Evolutionary conservation across 30 jellyfish, hydroid and myxozoan genomes (phyloP), one percentile per base, ranked within the genome.

Genomic region (Pseudorhiza aurosa): DNA sequence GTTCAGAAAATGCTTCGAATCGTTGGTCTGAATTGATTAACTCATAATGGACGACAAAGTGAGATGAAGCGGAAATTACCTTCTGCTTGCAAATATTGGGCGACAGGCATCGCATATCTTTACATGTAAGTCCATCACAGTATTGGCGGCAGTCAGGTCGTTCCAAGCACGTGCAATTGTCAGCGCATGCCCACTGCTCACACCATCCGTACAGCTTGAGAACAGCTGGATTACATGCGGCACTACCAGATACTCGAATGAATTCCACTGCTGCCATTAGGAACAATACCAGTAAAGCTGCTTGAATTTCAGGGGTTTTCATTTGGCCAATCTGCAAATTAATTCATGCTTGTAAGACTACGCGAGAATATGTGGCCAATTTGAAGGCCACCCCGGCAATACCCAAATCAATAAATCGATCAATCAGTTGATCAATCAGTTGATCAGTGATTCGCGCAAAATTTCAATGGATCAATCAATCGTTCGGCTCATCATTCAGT

Each of bases 161-260:
- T 11, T 81, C 87, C 28, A 74, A 51, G 85, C 98, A 91, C 10
- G 95, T 59, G 59, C 98, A 91, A 55, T 78, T 78, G 53, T 85
- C 59, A 0, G 70, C 45, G 73, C 98, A 91, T 26, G 87, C 86
- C 85, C 96, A 80, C 24, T 91, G 98, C 65, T 91, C 98, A 72
- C 98, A 91, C 98, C 96, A 91, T 12, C 91, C 86, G 40, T 37
- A 91, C 6, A 27, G 72, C 31, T 82, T 43, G 40, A 77, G 68
- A 1, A 83, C 84, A 7, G 87, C 88, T 4, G 94, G 87, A 63
- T 91, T 87, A 71, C 98, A 91, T 14, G 87, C 40, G 0, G 98
- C 32, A n/a, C 69, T 42, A 15, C 37, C 84, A 0, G 71, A 58
- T 24, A 46, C 42, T 36, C 53, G 35, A 56, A 40, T 17, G 11